Base-by-base conservation (phyloP, 2,888 invertebrate genomes). In the Netelia fuscicornis region DNA sequence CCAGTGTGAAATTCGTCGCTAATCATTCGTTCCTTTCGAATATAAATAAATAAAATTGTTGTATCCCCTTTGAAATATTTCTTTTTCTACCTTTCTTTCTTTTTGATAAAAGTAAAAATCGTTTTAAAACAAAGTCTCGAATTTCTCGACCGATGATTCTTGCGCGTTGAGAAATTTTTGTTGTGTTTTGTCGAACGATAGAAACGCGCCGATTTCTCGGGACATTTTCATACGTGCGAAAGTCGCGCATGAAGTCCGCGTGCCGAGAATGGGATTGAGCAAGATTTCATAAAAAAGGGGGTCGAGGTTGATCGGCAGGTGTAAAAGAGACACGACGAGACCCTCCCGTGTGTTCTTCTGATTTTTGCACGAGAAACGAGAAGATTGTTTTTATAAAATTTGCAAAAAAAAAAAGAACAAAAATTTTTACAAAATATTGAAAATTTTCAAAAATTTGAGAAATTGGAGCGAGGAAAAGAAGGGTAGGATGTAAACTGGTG, bases 251-350 rank as follows among this genome's bases (percentile, higher is more conserved):
- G 42, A 62, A 23, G 65, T 5, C 37, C n/a, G 58, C 44, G 67
- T 13, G 54, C 42, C 10, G 68, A 3, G 75, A 48, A 68, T 37
- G 52, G 64, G 77, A 86, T 90, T 88, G 89, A 88, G 88, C 88
- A 87, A 87, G 83, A 88, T 88, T 90, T 91, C 86, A 88, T 88
- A 88, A 88, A 91, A 37, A 37, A 91, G 87, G 89, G 86, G 90
- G 90, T 91, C 91, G 90, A 90, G 90, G 90, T 86, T 86, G 85
- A 87, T 86, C 86, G 81, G 84, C 87, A 86, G 64, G 72, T 84
- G 76, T 54, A 71, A 71, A 71, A 64, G 48, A 76, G 58, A 62
- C 77, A 42, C 74, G 68, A 74, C 67, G 60, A 67, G 48, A 48
- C 48, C 42, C 17, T 25, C 44, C 20, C 44, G n/a, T 37, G 56